Evolutionary conservation across 2,888 invertebrate species (phyloP).

Genomic region (Myopa tessellatipennis): DNA sequence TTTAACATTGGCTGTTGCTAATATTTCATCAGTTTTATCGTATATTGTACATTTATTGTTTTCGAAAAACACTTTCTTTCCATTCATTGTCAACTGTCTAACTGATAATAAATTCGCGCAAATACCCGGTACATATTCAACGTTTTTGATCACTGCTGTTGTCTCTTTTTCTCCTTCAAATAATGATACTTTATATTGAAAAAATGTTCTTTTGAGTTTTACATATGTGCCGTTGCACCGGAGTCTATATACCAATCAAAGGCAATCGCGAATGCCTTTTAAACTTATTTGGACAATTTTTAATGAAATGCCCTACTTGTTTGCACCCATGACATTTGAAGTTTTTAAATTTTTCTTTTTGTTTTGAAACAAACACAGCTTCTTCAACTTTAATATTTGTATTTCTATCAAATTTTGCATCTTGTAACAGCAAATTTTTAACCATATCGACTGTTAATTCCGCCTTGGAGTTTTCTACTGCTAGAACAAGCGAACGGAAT

Average conservation of each 20-base stretch:
- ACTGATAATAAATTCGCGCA: conserved; percentile 44
- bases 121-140: conserved; percentile 44
- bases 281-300: conserved; percentile 25
- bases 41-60: conserved; percentile 44
- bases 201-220: background rate
- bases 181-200: conserved; percentile 16
- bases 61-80: conserved; percentile 48
- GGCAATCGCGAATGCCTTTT: background rate
- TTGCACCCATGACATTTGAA: conserved; percentile 25
- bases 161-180: conserved; percentile 10
- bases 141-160: conserved; percentile 38
- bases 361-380: background rate
- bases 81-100: conserved; percentile 42
- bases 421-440: conserved; percentile 30
- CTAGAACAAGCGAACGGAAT: conserved; percentile 31
- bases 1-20: conserved; percentile 28
- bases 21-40: conserved; percentile 34
- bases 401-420: conserved; percentile 20
- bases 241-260: conserved; percentile 6
- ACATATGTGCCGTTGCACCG: background rate
- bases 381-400: conserved; percentile 3
- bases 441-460: conserved; percentile 34
- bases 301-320: conserved; percentile 11
- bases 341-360: conserved; percentile 7
- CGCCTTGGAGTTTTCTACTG: conserved; percentile 36